phyloP scores from a whole-genome alignment of 2,888 invertebrate species.

The Zonitis immaculata region DNA sequence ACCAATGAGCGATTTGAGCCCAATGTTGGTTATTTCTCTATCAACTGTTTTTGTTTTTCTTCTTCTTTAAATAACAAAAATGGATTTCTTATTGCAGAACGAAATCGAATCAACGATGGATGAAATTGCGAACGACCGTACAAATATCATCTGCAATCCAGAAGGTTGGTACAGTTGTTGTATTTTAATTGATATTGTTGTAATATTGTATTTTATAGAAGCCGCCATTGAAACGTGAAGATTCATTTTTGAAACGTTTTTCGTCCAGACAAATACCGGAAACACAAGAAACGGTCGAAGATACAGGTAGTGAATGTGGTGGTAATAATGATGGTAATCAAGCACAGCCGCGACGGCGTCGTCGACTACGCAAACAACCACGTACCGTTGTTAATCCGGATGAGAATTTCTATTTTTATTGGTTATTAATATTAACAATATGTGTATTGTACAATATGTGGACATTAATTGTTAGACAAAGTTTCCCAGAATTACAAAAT shows the following conservation, averaged over 20 bases:
- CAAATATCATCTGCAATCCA: constrained; percentile 86
- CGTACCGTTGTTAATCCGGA: constrained; percentile 89
- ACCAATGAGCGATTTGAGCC: no score
- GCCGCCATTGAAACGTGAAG: constrained; percentile 84
- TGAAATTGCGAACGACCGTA: constrained; percentile 91
- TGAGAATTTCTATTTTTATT: constrained; percentile 93
- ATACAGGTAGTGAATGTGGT: constrained; percentile 54
- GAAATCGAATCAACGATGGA: constrained; percentile 93
- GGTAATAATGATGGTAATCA: constrained; percentile 48
- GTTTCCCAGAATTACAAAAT: constrained; percentile 76
- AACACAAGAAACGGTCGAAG: constrained; percentile 76
- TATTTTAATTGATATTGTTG: not conserved
- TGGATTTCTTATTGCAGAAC: constrained; percentile 58
- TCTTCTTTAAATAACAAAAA: no score
- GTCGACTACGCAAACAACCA: constrained; percentile 67
- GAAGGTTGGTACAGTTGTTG: constrained; percentile 50
- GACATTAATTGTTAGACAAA: constrained; percentile 92
- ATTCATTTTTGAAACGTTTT: constrained; percentile 89
- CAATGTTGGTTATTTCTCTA: no score
- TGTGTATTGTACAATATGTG: constrained; percentile 93
- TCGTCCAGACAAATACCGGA: constrained; percentile 88
- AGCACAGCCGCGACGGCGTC: constrained; percentile 53
- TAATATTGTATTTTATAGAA: constrained; percentile 50
- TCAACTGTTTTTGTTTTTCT: no score
- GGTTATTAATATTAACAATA: constrained; percentile 83